These are phyloP conservation scores for Corythaixoides concolor DNA, from an alignment of 2,113 vertebrate species.

Conservation along the genomic window DNA sequence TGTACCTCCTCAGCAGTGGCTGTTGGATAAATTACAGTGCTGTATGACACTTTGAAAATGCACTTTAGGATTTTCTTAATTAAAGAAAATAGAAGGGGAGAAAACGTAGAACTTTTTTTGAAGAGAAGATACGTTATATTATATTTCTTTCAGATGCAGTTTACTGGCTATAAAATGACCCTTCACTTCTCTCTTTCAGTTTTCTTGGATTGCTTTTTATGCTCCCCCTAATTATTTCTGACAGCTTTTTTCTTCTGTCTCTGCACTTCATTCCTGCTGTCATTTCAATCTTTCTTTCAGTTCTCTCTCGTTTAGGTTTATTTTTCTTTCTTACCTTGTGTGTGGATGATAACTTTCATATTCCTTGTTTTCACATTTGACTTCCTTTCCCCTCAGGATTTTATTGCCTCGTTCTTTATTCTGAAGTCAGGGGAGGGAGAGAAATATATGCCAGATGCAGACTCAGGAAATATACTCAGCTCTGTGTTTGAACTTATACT, in stretches of 20 bases:
- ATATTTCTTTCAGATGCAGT: background rate
- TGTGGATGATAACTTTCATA: background rate
- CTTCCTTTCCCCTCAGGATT: background rate
- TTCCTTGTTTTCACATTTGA: background rate
- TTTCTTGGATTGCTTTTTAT: background rate
- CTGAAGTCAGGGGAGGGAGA: background rate
- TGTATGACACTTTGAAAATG: background rate
- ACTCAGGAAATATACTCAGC: background rate
- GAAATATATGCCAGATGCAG: background rate
- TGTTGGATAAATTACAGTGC: background rate
- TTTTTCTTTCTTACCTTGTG: background rate
- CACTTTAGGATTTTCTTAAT: background rate
- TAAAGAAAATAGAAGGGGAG: background rate
- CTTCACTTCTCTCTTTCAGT: background rate
- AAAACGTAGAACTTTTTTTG: background rate
- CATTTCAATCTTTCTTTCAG: background rate
- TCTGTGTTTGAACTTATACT: background rate
- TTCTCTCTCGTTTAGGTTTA: background rate
- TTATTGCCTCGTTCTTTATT: background rate
- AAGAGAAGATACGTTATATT: background rate
- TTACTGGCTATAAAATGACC: background rate
- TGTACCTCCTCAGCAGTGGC: background rate
- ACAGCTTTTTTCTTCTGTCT: background rate
- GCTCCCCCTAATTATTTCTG: background rate
- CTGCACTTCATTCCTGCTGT: background rate